These are phyloP conservation scores for Vannuccia rotundouncinata DNA, from an alignment of 2,888 invertebrate species.

Conservation along the genomic window DNA sequence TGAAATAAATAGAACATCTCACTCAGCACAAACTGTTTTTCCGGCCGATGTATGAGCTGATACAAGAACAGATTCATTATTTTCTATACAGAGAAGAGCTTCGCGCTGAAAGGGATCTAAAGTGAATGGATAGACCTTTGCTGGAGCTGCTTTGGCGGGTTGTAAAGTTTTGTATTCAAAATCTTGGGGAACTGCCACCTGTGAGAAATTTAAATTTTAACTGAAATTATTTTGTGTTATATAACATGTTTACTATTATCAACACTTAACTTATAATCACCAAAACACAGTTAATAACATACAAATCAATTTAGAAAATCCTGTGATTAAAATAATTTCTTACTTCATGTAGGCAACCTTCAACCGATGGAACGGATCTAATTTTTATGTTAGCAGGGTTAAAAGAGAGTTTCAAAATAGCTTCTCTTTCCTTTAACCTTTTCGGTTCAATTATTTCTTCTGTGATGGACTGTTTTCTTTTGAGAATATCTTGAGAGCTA, in stretches of 20 bases:
- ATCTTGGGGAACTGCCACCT: constrained; percentile 52
- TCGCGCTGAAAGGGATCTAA: constrained; percentile 96
- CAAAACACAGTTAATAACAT: not conserved
- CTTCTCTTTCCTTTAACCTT: not conserved
- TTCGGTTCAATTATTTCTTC: not conserved
- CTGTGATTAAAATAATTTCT: not conserved
- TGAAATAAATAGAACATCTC: too few species aligned
- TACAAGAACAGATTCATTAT: constrained; percentile 92
- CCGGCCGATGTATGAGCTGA: constrained; percentile 99
- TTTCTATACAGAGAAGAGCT: constrained; percentile 90
- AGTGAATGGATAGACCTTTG: constrained; percentile 84
- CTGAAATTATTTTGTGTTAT: too few species aligned
- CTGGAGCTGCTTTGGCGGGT: constrained; percentile 61
- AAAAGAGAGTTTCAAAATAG: not conserved
- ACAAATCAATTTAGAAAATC: not conserved
- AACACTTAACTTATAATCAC: not conserved
- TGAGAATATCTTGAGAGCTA: not conserved
- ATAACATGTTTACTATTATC: not conserved
- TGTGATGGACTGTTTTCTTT: not conserved
- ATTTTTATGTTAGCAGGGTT: not conserved
- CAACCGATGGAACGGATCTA: not conserved
- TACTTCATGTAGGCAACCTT: not conserved
- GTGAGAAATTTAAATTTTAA: too few species aligned
- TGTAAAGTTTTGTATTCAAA: constrained; percentile 33
- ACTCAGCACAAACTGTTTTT: constrained; percentile 95